Base-by-base conservation (phyloP, 1,140 invertebrate genomes). In the Neocloeon triangulifer region DNA sequence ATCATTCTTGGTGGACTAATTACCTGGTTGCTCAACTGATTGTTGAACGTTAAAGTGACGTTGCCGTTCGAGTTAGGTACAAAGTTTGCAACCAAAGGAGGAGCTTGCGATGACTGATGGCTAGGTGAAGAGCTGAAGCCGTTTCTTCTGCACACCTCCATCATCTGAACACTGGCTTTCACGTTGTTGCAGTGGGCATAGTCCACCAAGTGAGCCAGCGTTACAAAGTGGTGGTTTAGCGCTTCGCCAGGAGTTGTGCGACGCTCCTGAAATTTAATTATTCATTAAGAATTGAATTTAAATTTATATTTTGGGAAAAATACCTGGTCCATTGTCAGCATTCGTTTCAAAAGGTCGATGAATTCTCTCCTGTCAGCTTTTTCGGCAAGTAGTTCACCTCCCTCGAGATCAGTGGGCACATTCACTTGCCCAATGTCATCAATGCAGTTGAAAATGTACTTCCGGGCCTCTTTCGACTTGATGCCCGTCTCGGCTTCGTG, bases 401-500 rank as follows among this genome's bases (percentile, higher is more conserved):
- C 86, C 56, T 95, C 89, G 34, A 96, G 59, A 58, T 96, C 88
- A 5, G 84, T 92, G 23, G 89, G 88, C 31, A 96, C 88, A 57
- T 96, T 96, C 5, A 97, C 89, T 52, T 73, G 86, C 37, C 84
- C 89, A 53, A 99, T 98, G 54, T 99, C 95, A 48, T 99, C 95
- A 28, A 99, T 61, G 55, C 89, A 96, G 55, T 98, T 98, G 58
- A 99, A 98, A 43, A 98, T 96, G 56, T 98, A 99, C 55, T 98
- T 98, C 46, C 95, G 62, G 0, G 92, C 94, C 61, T 99, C 95
- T 62, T 99, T 99, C 23, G 89, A 95, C 59, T 96, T 95, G 39
- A 95, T 94, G 34, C 82, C 81, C 26, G 89, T 97, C 61, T 98
- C 92, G 1, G 74, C 69, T 59, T 98, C 92, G 53, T 97, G 88